Base-by-base conservation (phyloP, 2,888 invertebrate species). In the Apeira syringaria region DNA sequence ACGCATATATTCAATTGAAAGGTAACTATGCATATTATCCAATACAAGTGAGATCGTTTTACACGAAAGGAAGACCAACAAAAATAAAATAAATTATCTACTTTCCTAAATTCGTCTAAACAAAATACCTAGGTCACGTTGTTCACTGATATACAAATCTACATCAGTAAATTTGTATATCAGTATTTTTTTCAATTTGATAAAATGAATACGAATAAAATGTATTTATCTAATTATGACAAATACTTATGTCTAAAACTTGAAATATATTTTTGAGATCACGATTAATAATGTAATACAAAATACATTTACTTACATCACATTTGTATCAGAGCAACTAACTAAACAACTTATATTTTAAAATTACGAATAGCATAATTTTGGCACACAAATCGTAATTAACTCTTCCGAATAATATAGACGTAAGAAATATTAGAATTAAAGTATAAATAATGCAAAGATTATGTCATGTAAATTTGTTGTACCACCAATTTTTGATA, bases 221-320 rank as follows among this genome's bases (percentile, higher is more conserved):
- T n/a, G n/a, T n/a, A n/a, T n/a, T n/a, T n/a, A n/a, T n/a, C n/a
- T n/a, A n/a, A n/a, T n/a, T n/a, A n/a, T n/a, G n/a, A n/a, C n/a
- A n/a, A n/a, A n/a, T n/a, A n/a, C n/a, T n/a, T n/a, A n/a, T n/a
- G n/a, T n/a, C n/a, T n/a, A n/a, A n/a, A n/a, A n/a, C n/a, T n/a
- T n/a, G n/a, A n/a, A n/a, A n/a, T n/a, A n/a, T n/a, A n/a, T n/a
- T 7, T 8, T 31, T 20, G 11, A 36, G 36, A 36, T 27, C 36
- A 42, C 12, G 7, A 30, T 26, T 30, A 11, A 10, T n/a, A n/a
- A 22, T 2, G 31, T 9, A 1, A 12, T 30, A 22, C 13, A 29
- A 33, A 24, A 45, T 30, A 35, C n/a, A n/a, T n/a, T n/a, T n/a
- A n/a, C n/a, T n/a, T n/a, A n/a, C 31, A 41, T 37, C 33, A 47